Evolutionary conservation across 53 echinoderm and acorn worm species (phyloP).

Genomic region (Holothuria leucospilota): DNA sequence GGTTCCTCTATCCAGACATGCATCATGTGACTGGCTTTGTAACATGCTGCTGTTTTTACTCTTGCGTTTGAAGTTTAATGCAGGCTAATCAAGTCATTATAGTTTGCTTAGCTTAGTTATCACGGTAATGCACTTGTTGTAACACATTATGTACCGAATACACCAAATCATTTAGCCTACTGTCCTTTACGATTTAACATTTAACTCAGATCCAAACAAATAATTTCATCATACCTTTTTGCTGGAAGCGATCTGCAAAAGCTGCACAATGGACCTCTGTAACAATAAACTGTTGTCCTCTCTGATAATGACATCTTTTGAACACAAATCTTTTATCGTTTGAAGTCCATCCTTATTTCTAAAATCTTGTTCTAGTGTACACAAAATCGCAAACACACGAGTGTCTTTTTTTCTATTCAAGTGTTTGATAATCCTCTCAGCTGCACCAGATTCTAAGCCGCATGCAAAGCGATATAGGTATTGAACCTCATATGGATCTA

Average conservation of each 20-base stretch:
- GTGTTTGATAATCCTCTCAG: neutral
- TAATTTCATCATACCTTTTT: constrained; percentile 4
- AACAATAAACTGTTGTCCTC: constrained; percentile 8
- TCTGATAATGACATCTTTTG: neutral
- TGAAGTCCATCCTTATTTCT: neutral
- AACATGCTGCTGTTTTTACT: no score
- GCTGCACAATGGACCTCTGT: constrained; percentile 23
- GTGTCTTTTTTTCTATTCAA: neutral
- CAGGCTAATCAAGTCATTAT: no score
- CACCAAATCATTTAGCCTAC: no score
- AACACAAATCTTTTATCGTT: neutral
- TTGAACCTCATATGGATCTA: constrained; percentile 11
- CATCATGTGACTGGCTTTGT: no score
- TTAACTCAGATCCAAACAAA: no score
- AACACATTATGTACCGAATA: no score
- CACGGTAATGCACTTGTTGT: no score
- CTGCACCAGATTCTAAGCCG: neutral
- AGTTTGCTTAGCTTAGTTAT: no score
- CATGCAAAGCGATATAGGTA: constrained; percentile 34
- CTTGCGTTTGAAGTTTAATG: no score
- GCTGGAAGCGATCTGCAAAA: constrained; percentile 24
- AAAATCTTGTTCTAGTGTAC: constrained; percentile 7
- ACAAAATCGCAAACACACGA: constrained; percentile 18
- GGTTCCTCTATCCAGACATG: no score
- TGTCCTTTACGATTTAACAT: no score